Evolutionary conservation across 1,140 invertebrate genomes (phyloP).

Genomic region (Apis cerana): DNA sequence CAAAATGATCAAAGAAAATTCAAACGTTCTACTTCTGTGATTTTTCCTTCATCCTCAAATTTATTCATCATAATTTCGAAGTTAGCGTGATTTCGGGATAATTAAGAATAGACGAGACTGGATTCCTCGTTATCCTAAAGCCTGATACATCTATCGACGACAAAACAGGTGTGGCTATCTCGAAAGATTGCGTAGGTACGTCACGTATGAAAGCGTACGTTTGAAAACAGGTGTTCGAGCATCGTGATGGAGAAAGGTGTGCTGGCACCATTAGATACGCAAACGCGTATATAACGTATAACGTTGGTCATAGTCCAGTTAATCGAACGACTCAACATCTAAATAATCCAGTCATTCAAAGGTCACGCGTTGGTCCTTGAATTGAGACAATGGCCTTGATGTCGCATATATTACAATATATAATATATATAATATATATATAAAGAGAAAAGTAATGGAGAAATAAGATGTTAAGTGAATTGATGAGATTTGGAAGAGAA

Average conservation of each 20-base stretch:
- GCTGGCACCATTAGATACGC: conserved; percentile 30
- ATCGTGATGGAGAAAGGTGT: conserved; percentile 26
- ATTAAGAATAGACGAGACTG: conserved; percentile 36
- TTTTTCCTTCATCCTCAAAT: not conserved
- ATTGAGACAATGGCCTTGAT: not conserved
- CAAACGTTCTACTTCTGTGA: no score
- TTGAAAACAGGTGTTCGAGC: conserved; percentile 35
- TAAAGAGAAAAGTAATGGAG: not conserved
- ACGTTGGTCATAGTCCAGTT: conserved; percentile 3
- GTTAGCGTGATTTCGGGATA: not conserved
- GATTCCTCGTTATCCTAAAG: not conserved
- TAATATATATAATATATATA: not conserved
- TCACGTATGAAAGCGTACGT: not conserved
- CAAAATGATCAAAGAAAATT: no score
- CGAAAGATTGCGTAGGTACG: conserved; percentile 4
- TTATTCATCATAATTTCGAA: not conserved
- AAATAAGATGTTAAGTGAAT: not conserved
- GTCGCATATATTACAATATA: not conserved
- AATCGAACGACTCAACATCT: conserved; percentile 11
- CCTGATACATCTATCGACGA: not conserved
- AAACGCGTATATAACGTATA: not conserved
- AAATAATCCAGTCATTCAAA: conserved; percentile 17
- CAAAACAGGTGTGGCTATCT: conserved; percentile 33
- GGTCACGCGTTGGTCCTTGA: not conserved
- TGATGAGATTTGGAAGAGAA: not conserved